Evolutionary conservation across 2,113 vertebrate species (phyloP).

Genomic region (Aegithalos caudatus): DNA sequence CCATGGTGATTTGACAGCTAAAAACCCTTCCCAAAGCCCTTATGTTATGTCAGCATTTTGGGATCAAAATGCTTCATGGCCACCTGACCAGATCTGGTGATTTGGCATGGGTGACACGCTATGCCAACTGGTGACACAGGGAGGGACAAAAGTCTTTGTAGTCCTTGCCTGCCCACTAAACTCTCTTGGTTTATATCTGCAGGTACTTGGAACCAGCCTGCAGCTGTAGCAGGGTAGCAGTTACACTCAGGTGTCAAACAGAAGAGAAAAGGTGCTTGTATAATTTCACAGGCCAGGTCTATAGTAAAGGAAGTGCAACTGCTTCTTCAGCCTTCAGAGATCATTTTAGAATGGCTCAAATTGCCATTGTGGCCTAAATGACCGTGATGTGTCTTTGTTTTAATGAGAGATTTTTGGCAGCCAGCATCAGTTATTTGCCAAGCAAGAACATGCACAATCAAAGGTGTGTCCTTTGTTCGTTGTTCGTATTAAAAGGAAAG

Average conservation of each 20-base stretch:
- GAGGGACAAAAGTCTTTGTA: background rate
- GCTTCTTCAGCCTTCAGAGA: background rate
- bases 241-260: background rate
- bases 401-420: background rate
- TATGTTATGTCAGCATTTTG: background rate
- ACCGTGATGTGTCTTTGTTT: background rate
- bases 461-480: background rate
- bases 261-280: background rate
- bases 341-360: background rate
- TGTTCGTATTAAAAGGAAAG: background rate
- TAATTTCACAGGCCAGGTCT: background rate
- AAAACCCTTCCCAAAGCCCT: background rate
- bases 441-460: background rate
- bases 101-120: background rate
- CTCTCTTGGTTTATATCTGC: background rate
- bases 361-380: background rate
- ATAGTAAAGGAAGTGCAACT: background rate
- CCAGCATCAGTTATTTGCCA: background rate
- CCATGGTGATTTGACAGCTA: background rate
- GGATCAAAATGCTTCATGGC: background rate
- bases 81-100: background rate
- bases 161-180: background rate
- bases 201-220: background rate
- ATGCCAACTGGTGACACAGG: background rate
- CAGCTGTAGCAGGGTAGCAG: background rate